Evolutionary conservation across 1,140 invertebrate genomes (phyloP).

Genomic region (Plectrocnemia conspersa): DNA sequence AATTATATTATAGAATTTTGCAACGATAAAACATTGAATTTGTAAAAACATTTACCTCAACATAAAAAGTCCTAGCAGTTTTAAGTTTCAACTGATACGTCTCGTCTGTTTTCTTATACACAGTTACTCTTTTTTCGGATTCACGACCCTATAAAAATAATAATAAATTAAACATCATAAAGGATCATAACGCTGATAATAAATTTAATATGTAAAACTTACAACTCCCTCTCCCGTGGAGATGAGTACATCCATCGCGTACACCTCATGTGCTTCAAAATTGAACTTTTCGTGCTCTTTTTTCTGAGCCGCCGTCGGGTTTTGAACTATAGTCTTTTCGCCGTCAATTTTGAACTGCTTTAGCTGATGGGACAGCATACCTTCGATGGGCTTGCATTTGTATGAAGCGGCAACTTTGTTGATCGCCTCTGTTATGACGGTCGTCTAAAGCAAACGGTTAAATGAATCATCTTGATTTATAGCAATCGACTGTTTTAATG

Average conservation of each 20-base stretch:
- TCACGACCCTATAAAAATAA: constrained; percentile 67
- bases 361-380: constrained; percentile 97
- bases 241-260: constrained; percentile 96
- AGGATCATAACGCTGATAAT: constrained; percentile 12
- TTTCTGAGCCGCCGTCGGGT: constrained; percentile 94
- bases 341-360: constrained; percentile 97
- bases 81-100: constrained; percentile 96
- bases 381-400: constrained; percentile 97
- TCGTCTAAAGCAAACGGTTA: constrained; percentile 60
- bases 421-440: constrained; percentile 87
- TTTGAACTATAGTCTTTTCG: constrained; percentile 98
- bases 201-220: constrained; percentile 35
- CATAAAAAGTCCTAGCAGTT: constrained; percentile 91
- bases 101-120: constrained; percentile 98
- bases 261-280: constrained; percentile 96
- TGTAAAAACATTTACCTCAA: constrained; percentile 59
- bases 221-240: constrained; percentile 86
- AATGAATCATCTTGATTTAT: neutral
- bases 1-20: constrained; percentile 1
- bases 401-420: constrained; percentile 89
- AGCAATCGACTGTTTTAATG: neutral
- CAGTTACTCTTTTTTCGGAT: constrained; percentile 89
- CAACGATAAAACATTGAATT: neutral
- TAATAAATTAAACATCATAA: constrained; percentile 23
- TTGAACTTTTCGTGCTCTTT: constrained; percentile 97